A percentile compares a stretch with the other conserved stretches of the same genome.
Conservation (phyloP, 2,113 vertebrate species). For the Myotis brandtii region DNA sequence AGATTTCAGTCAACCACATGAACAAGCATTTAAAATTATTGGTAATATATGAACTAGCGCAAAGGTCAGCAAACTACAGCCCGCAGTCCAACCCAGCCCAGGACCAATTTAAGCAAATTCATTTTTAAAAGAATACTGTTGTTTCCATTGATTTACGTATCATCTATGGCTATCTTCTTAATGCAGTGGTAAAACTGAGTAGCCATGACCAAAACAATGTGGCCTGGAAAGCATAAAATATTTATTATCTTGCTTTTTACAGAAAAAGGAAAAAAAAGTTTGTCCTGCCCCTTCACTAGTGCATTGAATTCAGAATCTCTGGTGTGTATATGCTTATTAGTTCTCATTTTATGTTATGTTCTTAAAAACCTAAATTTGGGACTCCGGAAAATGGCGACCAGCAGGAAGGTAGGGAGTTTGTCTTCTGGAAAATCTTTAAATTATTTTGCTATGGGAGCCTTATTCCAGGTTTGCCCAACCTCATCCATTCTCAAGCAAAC, state of each 20-base stretch:
- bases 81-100: not conserved
- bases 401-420: no score
- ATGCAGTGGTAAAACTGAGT: not conserved
- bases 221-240: not conserved
- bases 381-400: no score
- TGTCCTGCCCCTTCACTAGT: not conserved
- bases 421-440: not conserved
- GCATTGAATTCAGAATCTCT: not conserved
- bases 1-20: not conserved
- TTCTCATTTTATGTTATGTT: not conserved
- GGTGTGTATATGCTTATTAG: not conserved
- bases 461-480: not conserved
- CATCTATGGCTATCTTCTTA: not conserved
- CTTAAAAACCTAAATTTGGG: not conserved
- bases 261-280: not conserved
- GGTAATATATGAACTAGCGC: not conserved
- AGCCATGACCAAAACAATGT: not conserved
- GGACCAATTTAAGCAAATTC: not conserved
- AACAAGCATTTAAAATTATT: not conserved
- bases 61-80: not conserved
- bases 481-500: not conserved
- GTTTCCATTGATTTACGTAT: not conserved
- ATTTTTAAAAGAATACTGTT: not conserved
- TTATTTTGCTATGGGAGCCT: not conserved
- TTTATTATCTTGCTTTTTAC: not conserved